Evolutionary conservation across 1,140 invertebrate genomes (phyloP).

Genomic region (Brachionus rotundiformis): DNA sequence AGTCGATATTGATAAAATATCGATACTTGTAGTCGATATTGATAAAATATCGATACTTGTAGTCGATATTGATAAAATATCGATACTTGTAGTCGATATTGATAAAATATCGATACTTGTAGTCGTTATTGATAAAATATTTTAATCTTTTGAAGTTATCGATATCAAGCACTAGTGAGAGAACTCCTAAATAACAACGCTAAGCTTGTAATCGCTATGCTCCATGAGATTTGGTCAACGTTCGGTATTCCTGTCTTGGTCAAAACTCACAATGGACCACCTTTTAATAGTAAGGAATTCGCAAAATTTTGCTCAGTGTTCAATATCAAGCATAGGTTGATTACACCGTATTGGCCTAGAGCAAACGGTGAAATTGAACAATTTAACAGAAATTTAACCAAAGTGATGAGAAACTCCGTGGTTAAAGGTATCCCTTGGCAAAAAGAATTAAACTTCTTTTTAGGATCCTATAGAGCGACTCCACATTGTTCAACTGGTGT

Average conservation of each 20-base stretch:
- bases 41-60: no score
- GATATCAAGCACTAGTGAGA: no score
- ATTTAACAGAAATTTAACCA: slow-evolving; percentile 47
- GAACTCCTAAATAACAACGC: no score
- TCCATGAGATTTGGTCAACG: slow-evolving; percentile 53
- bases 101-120: no score
- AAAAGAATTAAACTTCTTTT: slow-evolving; percentile 46
- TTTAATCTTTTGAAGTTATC: no score
- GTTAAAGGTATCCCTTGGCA: slow-evolving; percentile 29
- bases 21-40: no score
- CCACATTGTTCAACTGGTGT: slow-evolving; percentile 50
- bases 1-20: no score
- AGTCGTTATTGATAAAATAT: no score
- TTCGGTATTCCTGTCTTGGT: slow-evolving; percentile 53
- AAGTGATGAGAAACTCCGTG: slow-evolving; percentile 26
- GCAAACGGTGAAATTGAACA: slow-evolving; percentile 53
- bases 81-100: no score
- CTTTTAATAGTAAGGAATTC: slow-evolving; percentile 52
- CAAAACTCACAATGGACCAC: slow-evolving; percentile 54
- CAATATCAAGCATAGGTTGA: slow-evolving; percentile 43
- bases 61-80: no score
- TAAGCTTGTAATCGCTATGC: neutral
- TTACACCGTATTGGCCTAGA: slow-evolving; percentile 53
- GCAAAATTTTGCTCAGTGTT: no score
- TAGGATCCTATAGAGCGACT: slow-evolving; percentile 49